These are phyloP conservation scores for Oriolus oriolus DNA, from an alignment of 2,113 vertebrate species.

Conservation along the genomic window DNA sequence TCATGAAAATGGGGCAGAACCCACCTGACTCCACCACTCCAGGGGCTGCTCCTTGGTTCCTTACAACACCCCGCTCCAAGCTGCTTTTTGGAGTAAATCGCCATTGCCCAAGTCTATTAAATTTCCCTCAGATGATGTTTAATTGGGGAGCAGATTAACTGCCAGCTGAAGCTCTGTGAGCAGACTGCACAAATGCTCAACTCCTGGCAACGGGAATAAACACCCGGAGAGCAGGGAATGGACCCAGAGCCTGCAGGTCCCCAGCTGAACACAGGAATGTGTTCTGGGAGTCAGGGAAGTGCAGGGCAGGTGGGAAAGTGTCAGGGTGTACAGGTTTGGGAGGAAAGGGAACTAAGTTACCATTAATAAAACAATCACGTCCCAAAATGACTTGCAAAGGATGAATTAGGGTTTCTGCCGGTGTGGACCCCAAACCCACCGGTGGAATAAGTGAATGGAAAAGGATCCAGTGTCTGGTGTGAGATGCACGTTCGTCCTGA, in stretches of 20 bases:
- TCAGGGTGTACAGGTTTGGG: not conserved
- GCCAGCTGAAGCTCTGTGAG: not conserved
- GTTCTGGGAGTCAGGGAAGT: not conserved
- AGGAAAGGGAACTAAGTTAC: not conserved
- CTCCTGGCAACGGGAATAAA: not conserved
- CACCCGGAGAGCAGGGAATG: not conserved
- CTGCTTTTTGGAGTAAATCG: not conserved
- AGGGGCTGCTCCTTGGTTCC: not conserved
- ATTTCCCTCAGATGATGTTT: not conserved
- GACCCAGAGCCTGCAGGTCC: not conserved
- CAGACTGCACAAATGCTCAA: not conserved
- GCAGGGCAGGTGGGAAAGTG: not conserved
- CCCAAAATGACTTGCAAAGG: not conserved
- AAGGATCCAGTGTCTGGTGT: not conserved
- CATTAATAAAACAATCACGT: not conserved
- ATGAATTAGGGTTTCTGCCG: not conserved
- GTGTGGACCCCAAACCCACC: not conserved
- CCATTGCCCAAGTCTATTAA: not conserved
- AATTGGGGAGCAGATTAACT: not conserved
- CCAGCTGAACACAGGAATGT: not conserved
- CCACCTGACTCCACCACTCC: not conserved
- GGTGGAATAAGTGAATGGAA: not conserved
- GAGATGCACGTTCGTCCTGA: not conserved
- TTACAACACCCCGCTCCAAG: not conserved
- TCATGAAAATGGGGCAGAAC: not conserved